These are phyloP conservation scores for Sebastes oblongus DNA, from an alignment of 2,797 vertebrate species.

Conservation along the genomic window DNA sequence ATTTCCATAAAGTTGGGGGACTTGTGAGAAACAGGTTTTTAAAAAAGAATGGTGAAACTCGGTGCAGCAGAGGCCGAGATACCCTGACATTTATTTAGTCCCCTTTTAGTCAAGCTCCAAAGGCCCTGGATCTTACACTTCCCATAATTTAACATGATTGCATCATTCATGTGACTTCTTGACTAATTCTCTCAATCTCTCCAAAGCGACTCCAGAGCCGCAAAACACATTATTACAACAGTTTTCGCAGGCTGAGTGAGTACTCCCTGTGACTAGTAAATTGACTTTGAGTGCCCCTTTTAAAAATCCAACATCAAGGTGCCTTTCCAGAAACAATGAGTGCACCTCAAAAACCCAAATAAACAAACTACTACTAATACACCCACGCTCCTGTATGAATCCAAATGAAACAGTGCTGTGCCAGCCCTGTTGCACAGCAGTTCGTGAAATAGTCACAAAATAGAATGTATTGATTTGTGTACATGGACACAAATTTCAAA, in stretches of 20 bases:
- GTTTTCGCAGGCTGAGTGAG: not conserved
- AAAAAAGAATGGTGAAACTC: not conserved
- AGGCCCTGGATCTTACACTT: not conserved
- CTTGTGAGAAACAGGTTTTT: not conserved
- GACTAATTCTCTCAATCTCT: not conserved
- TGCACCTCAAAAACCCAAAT: not conserved
- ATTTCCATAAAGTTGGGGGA: not conserved
- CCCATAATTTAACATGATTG: not conserved
- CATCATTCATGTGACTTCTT: not conserved
- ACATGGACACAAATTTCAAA: fast-evolving
- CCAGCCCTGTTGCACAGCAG: too few relatives aligned
- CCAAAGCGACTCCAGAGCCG: not conserved
- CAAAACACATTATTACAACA: not conserved
- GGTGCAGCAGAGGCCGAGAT: not conserved
- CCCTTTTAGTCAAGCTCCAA: not conserved
- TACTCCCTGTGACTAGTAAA: not conserved
- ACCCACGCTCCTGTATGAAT: not conserved
- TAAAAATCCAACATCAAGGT: not conserved
- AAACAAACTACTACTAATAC: not conserved
- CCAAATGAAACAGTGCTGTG: not conserved
- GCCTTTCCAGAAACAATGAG: not conserved
- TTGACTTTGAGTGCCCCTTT: not conserved
- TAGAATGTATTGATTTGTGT: too few relatives aligned
- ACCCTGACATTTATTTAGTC: not conserved
- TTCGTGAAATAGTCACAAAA: too few relatives aligned